Conservation (phyloP, 2,888 invertebrate species). For the Drosophila putrida region DNA sequence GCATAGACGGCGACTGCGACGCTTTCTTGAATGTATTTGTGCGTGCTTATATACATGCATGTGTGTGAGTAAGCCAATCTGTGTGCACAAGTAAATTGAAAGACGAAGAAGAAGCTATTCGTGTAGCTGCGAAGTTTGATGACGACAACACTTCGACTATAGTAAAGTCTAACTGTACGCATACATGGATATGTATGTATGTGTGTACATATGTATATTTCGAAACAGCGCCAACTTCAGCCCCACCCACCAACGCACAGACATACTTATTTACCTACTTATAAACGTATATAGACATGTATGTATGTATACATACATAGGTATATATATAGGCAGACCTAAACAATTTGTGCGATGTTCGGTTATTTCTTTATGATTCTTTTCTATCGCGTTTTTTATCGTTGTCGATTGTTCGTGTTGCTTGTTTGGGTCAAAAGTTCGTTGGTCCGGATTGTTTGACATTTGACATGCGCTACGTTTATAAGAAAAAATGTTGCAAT, state of each 20-base stretch:
- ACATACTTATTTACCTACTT: neutral
- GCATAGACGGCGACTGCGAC: conserved; percentile 46
- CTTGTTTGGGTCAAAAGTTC: conserved; percentile 76
- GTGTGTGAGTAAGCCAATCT: conserved; percentile 55
- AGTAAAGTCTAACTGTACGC: conserved; percentile 66
- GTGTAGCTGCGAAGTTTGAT: conserved; percentile 67
- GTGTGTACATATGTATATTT: conserved; percentile 20
- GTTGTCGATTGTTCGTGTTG: conserved; percentile 57
- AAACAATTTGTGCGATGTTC: conserved; percentile 51
- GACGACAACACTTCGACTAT: conserved; percentile 65
- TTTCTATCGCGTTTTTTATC: conserved; percentile 70
- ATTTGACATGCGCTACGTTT: conserved; percentile 44
- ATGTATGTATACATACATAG: neutral
- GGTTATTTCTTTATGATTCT: conserved; percentile 41
- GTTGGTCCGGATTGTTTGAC: conserved; percentile 50
- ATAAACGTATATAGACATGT: neutral
- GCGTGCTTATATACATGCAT: conserved; percentile 18
- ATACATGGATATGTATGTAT: conserved; percentile 1
- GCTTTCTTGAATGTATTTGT: conserved; percentile 35
- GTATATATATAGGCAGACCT: conserved; percentile 7
- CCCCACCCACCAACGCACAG: conserved; percentile 44
- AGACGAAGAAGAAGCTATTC: conserved; percentile 60
- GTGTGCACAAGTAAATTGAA: conserved; percentile 69
- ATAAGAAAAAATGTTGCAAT: conserved; percentile 26
- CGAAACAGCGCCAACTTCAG: conserved; percentile 11